These are phyloP conservation scores for Chionomys nivalis DNA, from an alignment of 2,113 vertebrate species.

Conservation along the genomic window DNA sequence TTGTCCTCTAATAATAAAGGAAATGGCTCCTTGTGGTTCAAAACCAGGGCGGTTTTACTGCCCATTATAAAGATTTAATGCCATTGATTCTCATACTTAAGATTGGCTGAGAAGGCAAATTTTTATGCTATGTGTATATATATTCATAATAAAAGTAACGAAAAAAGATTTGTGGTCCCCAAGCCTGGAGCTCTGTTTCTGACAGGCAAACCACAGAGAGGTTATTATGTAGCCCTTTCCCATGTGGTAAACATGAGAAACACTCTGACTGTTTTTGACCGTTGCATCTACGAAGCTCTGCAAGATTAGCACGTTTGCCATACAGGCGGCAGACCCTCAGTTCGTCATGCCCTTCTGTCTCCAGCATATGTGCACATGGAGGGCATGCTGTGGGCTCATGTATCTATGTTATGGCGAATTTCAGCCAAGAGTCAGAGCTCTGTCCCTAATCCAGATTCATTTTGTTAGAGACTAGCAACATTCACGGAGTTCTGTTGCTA, in stretches of 20 bases:
- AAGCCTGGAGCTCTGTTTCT: not conserved
- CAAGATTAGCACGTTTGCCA: not conserved
- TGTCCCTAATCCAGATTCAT: not conserved
- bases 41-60: not conserved
- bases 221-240: not conserved
- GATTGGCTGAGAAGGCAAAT: not conserved
- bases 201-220: not conserved
- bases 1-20: not conserved
- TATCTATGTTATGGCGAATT: too few species aligned
- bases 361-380: not conserved
- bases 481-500: not conserved
- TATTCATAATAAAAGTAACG: conserved; percentile 8
- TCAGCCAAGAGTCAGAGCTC: not conserved
- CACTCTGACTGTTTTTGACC: not conserved
- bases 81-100: not conserved
- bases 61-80: not conserved
- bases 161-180: not conserved
- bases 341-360: not conserved
- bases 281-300: not conserved
- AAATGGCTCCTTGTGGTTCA: not conserved
- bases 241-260: not conserved
- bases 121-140: not conserved
- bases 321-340: not conserved
- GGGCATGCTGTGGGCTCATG: not conserved
- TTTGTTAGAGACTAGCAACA: not conserved